Percentiles rank a stretch among this genome's conserved stretches.
Evolutionary conservation across 2,888 invertebrate genomes (phyloP).

Genomic region (Dryococelus australis): DNA sequence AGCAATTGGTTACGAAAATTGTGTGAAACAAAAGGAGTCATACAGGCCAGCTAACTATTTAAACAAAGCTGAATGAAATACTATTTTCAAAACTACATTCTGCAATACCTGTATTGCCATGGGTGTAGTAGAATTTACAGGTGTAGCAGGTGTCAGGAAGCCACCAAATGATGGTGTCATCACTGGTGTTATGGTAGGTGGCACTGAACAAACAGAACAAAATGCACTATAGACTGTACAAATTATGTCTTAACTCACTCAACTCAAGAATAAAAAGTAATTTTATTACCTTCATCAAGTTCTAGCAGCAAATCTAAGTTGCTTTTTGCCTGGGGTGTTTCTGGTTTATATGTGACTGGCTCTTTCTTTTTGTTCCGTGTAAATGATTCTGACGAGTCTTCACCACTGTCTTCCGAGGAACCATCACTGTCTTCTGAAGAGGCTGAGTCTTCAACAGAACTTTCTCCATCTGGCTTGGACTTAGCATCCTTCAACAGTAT

Average conservation of each 20-base stretch:
- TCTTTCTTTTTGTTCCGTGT: conserved; percentile 58
- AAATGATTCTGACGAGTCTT: conserved; percentile 56
- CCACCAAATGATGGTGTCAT: conserved; percentile 86
- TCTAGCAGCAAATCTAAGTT: conserved; percentile 86
- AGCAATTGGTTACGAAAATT: too few relatives aligned
- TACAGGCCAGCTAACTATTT: too few relatives aligned
- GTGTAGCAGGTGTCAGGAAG: conserved; percentile 70
- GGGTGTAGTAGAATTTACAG: conserved; percentile 37
- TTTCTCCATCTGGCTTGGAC: conserved; percentile 17
- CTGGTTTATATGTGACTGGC: conserved; percentile 53
- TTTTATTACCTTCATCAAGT: conserved; percentile 69
- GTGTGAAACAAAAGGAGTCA: too few relatives aligned
- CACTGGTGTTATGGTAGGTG: conserved; percentile 72
- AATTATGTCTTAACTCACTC: background rate
- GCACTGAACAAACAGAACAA: conserved; percentile 53
- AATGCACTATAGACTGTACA: background rate
- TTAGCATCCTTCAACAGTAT: background rate
- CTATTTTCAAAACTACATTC: background rate
- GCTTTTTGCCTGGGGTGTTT: conserved; percentile 58
- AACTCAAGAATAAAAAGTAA: background rate
- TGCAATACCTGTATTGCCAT: conserved; percentile 44
- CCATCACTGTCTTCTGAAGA: conserved; percentile 48
- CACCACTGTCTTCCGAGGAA: conserved; percentile 48
- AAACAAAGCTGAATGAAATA: too few relatives aligned
- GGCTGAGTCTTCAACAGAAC: conserved; percentile 38